Evolutionary conservation across 2,888 invertebrate genomes (phyloP).

Genomic region (Hermodice carunculata): DNA sequence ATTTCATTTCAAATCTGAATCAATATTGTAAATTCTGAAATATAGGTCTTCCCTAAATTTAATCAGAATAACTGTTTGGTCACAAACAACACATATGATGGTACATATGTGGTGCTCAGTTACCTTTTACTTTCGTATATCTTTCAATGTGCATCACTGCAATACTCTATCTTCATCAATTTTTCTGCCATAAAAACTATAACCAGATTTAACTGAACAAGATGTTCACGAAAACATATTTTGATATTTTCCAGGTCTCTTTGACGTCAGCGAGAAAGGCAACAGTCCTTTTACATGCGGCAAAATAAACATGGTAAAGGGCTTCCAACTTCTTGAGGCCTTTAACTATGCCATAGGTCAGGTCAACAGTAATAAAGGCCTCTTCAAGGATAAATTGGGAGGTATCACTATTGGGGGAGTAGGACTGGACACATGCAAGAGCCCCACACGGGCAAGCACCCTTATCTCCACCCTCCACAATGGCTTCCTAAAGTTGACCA

Average conservation of each 20-base stretch:
- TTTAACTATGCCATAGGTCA: constrained; percentile 61
- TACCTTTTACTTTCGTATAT: too few relatives aligned
- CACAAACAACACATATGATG: too few relatives aligned
- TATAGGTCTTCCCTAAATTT: too few relatives aligned
- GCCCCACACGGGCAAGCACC: constrained; percentile 57
- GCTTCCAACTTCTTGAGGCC: constrained; percentile 62
- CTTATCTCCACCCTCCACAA: constrained; percentile 62
- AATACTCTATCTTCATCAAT: too few relatives aligned
- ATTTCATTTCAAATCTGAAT: too few relatives aligned
- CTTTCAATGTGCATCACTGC: too few relatives aligned
- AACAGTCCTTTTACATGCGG: constrained; percentile 59
- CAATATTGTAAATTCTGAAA: too few relatives aligned
- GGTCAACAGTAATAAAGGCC: constrained; percentile 60
- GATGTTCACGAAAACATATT: too few relatives aligned
- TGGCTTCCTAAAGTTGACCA: constrained; percentile 8
- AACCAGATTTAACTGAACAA: too few relatives aligned
- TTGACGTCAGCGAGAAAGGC: constrained; percentile 59
- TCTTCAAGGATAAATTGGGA: constrained; percentile 51
- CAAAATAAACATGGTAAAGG: constrained; percentile 54
- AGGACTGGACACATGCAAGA: constrained; percentile 60
- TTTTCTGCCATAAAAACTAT: too few relatives aligned
- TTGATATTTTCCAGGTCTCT: constrained; percentile 58
- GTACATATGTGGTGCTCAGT: too few relatives aligned
- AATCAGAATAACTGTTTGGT: too few relatives aligned
- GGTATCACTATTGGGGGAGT: constrained; percentile 59